Conservation (phyloP, 2,888 invertebrate genomes). For the Sussaba pulchella region DNA sequence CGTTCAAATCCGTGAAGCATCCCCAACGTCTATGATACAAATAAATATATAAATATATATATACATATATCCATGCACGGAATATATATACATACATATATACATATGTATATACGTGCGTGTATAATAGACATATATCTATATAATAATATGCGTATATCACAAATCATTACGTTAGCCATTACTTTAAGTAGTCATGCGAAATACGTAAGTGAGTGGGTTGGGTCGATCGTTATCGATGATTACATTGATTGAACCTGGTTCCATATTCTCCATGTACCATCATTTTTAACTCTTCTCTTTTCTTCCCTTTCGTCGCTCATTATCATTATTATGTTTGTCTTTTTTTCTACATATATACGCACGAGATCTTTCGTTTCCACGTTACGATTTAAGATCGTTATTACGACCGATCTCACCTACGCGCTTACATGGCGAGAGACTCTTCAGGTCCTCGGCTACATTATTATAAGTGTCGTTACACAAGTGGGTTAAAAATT, state of each 20-base stretch:
- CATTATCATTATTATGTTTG: not conserved
- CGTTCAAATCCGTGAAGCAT: conserved; percentile 56
- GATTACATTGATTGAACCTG: conserved; percentile 74
- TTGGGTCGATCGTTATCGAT: conserved; percentile 63
- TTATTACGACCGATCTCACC: conserved; percentile 48
- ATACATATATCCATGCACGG: conserved; percentile 69
- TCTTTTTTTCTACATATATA: conserved; percentile 7
- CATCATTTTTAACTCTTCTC: conserved; percentile 6
- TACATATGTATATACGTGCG: conserved; percentile 70
- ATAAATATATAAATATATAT: conserved; percentile 75
- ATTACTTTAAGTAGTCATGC: conserved; percentile 73
- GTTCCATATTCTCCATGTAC: conserved; percentile 71
- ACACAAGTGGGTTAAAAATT: conserved; percentile 51
- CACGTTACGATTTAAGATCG: conserved; percentile 55
- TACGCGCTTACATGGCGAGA: conserved; percentile 54
- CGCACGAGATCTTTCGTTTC: conserved; percentile 35
- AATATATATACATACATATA: conserved; percentile 71
- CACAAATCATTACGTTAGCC: conserved; percentile 77
- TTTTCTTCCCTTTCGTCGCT: not conserved
- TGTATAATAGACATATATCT: conserved; percentile 43
- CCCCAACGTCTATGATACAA: conserved; percentile 65
- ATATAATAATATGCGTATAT: conserved; percentile 70
- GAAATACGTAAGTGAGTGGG: conserved; percentile 71
- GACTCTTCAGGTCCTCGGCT: conserved; percentile 32
- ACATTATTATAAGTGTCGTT: conserved; percentile 30